Evolutionary conservation across 2,797 vertebrate genomes (phyloP), one percentile per base, ranked within the genome.

Genomic region (Hoplostethus mediterraneus): DNA sequence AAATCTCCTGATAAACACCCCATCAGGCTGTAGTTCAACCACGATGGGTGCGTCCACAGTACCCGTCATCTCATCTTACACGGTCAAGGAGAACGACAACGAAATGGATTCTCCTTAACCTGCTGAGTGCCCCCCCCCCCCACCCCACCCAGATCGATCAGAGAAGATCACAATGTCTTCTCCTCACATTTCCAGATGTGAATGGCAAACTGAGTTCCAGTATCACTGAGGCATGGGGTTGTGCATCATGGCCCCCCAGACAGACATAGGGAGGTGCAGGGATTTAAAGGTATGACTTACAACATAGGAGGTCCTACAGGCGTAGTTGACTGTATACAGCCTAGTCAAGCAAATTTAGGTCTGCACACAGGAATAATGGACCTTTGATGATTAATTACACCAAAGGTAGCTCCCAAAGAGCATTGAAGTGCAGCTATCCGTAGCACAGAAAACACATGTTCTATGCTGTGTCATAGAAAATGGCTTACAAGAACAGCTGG

Each of bases 221-320:
- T 52, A 73, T 80, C 17, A 54, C 63, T 52, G 73, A 57, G 62
- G 66, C 40, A 58, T 61, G 66, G 52, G 56, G 59, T 60, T 72
- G 10, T 63, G 69, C 70, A 60, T 68, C 59, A 68, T 28, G 2
- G 55, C 48, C 53, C 55, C 55, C 21, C 21, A 82, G 67, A 83
- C 67, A n/a, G 72, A 78, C 70, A 42, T 40, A 16, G 75, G 60
- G 52, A 73, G 75, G 80, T 64, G 75, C 38, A 25, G 74, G 59
- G 79, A 81, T 87, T 87, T 86, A 71, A 79, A 62, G 75, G 72
- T 75, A 81, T 67, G 72, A 82, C 73, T 74, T 75, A 75, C 66
- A 64, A 71, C 64, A 75, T 72, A 73, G 56, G 68, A 77, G 67
- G 77, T 70, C 83, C 79, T 71, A 54, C 47, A 53, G 79, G 82